Base-by-base conservation (phyloP, 2,888 invertebrate species). In the Thymelicus acteon region DNA sequence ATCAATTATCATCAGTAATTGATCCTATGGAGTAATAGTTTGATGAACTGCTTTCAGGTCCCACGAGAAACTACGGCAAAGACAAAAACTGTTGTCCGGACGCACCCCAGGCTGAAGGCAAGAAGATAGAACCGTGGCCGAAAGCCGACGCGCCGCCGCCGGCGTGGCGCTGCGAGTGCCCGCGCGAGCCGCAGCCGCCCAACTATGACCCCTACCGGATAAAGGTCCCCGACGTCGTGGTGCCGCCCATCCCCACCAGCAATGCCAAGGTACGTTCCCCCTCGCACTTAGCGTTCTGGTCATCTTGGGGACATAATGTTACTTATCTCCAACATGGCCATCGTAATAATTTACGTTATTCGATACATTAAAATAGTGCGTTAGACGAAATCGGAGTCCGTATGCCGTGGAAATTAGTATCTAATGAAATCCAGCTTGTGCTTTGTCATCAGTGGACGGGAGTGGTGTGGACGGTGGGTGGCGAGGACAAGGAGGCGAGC, bases 401-500 rank as follows among this genome's bases (percentile, higher is more conserved):
- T 79, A 76, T 83, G 83, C 72, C 84, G 83, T 84, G 83, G 82
- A 76, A 31, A 82, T 82, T 80, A 88, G 83, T 87, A 86, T 88
- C 90, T 90, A 90, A 90, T 92, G 90, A 91, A 91, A 89, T 83
- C 90, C 89, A 92, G 92, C 88, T 86, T 92, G 88, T 92, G 83
- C 90, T 92, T 93, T 92, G 80, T 91, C 90, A 91, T 90, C 92
- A 92, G 93, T 84, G 86, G 88, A 85, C 75, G 74, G 85, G 84
- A 77, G 80, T 84, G 75, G 79, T 87, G 82, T 76, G n/a, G 40
- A 67, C 67, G 61, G 61, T 13, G 83, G 73, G 75, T 71, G 72
- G 77, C 77, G 69, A 72, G 71, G 72, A 62, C 75, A 57, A 24
- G 76, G 71, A 72, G 72, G 57, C 31, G 61, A 76, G 72, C n/a